phyloP scores from a whole-genome alignment of 2,888 invertebrate species.

The Drosophila barbarae region DNA sequence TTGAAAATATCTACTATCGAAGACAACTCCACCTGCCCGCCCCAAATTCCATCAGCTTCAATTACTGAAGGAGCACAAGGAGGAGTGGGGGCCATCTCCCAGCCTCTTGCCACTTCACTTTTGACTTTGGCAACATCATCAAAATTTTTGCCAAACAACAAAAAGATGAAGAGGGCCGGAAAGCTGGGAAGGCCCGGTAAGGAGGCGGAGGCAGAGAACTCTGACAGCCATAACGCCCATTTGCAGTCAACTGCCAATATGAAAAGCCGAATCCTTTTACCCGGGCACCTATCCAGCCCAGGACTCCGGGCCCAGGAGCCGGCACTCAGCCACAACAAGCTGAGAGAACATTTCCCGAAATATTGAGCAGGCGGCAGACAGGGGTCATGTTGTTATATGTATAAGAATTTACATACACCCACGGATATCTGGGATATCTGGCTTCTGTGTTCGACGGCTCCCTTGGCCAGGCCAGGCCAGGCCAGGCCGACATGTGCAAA shows the following conservation, averaged over 20 bases:
- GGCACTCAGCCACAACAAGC: slow-evolving; percentile 28
- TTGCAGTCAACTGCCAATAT: slow-evolving; percentile 73
- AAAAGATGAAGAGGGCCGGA: slow-evolving; percentile 41
- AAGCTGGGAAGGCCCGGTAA: background rate
- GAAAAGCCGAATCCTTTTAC: slow-evolving; percentile 53
- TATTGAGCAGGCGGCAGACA: slow-evolving; percentile 47
- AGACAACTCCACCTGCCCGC: slow-evolving; percentile 50
- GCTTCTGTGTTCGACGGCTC: slow-evolving; percentile 55
- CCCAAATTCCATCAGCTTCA: slow-evolving; percentile 70
- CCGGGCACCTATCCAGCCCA: slow-evolving; percentile 26
- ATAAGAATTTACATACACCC: slow-evolving; percentile 66
- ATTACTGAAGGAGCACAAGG: slow-evolving; percentile 45
- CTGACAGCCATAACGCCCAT: slow-evolving; percentile 69
- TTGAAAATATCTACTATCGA: slow-evolving; percentile 60
- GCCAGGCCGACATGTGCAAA: slow-evolving; percentile 65
- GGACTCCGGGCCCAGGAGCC: slow-evolving; percentile 2
- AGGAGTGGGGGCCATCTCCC: slow-evolving; percentile 1
- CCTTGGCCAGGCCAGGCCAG: slow-evolving; percentile 22
- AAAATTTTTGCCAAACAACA: slow-evolving; percentile 66
- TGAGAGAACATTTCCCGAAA: slow-evolving; percentile 43
- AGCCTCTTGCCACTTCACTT: slow-evolving; percentile 27
- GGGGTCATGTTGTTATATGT: slow-evolving; percentile 44
- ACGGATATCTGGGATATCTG: slow-evolving; percentile 64
- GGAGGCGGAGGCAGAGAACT: slow-evolving; percentile 29
- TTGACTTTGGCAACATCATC: slow-evolving; percentile 71